These are phyloP conservation scores for Bucorvus abyssinicus DNA, from an alignment of 2,797 vertebrate genomes.

Conservation along the genomic window DNA sequence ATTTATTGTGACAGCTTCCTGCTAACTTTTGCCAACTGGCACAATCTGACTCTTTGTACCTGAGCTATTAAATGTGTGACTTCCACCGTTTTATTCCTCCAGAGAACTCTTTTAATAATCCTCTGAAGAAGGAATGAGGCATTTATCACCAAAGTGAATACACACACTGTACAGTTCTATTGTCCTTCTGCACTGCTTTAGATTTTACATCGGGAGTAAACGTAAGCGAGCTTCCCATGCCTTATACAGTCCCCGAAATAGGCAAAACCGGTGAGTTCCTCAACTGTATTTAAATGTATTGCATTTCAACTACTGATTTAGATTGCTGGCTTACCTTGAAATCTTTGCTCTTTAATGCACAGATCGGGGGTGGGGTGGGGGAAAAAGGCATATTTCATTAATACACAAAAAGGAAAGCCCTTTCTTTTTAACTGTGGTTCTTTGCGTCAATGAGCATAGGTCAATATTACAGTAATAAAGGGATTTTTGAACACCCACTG, in stretches of 20 bases:
- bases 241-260: neutral
- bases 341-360: neutral
- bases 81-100: conserved; percentile 84
- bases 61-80: conserved; percentile 89
- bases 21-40: conserved; percentile 99
- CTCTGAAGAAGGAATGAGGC: conserved; percentile 75
- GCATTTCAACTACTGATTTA: conserved; percentile 6
- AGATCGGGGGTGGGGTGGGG: no score
- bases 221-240: neutral
- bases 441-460: neutral
- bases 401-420: neutral
- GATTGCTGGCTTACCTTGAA: neutral
- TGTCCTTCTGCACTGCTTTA: conserved; percentile 49
- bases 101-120: conserved; percentile 81
- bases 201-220: conserved; percentile 55
- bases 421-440: neutral
- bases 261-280: neutral
- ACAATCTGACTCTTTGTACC: conserved; percentile 92
- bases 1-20: conserved; percentile 99
- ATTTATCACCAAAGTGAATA: conserved; percentile 80
- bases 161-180: conserved; percentile 67
- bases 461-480: conserved; percentile 49
- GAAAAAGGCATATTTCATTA: neutral
- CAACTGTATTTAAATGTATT: conserved; percentile 8
- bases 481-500: neutral